Percentiles rank a stretch among this genome's conserved stretches.
These are phyloP conservation scores for Clunio marinus DNA, from an alignment of 2,888 invertebrate species.

Conservation along the genomic window DNA sequence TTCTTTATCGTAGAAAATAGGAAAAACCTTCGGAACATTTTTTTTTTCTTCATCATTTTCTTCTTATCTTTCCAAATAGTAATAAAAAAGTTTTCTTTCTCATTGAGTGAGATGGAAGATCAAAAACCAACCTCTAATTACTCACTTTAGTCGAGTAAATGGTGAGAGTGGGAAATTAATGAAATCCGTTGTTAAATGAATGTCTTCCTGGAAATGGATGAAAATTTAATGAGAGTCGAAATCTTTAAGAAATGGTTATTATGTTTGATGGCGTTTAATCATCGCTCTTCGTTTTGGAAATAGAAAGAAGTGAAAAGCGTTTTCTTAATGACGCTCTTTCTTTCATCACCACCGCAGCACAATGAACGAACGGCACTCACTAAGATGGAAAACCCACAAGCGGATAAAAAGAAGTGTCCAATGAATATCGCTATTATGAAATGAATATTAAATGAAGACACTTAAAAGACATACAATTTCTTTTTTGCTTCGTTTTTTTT, in stretches of 20 bases:
- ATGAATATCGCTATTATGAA: conserved; percentile 31
- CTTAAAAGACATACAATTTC: neutral
- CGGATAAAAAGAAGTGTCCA: conserved; percentile 19
- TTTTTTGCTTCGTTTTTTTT: conserved; percentile 20
- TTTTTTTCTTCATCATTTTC: no score
- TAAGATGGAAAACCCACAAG: neutral
- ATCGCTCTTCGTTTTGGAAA: neutral
- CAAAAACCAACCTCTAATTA: neutral
- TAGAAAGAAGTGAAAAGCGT: neutral
- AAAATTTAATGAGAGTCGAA: conserved; percentile 14
- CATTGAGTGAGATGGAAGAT: neutral
- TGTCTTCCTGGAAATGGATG: no score
- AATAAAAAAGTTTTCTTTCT: neutral
- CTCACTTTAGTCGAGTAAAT: no score
- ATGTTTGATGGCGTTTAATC: conserved; percentile 9
- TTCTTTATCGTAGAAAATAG: no score
- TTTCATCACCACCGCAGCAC: neutral
- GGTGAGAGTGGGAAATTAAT: no score
- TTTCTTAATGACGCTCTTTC: neutral
- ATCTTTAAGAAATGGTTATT: neutral
- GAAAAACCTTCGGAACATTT: no score
- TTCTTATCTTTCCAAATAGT: neutral
- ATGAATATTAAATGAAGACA: conserved; percentile 38
- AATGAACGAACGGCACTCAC: no score
- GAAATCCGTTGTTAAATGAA: no score